A percentile compares a stretch with the other conserved stretches of the same genome.
These are phyloP conservation scores for Gonatopus flavifemur DNA, from an alignment of 1,140 invertebrate species.

Conservation along the genomic window DNA sequence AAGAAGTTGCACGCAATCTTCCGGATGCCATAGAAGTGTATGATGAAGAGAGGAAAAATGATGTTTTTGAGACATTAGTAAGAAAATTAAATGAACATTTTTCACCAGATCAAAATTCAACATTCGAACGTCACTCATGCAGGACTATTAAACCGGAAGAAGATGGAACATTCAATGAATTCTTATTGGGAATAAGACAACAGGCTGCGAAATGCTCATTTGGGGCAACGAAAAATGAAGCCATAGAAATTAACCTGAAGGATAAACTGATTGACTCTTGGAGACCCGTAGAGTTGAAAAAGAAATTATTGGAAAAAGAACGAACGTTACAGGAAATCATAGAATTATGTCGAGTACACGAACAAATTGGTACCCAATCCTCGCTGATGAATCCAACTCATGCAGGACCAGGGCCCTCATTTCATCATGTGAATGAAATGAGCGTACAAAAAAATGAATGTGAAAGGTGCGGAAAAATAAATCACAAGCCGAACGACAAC, in stretches of 20 bases:
- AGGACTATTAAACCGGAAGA: slow-evolving; percentile 16
- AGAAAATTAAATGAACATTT: slow-evolving; percentile 11
- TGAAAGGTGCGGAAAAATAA: no score
- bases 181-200: slow-evolving; percentile 20
- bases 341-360: slow-evolving; percentile 19
- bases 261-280: slow-evolving; percentile 29
- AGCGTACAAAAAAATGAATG: no score
- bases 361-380: slow-evolving; percentile 1
- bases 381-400: neutral
- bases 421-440: no score
- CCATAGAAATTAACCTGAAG: slow-evolving; percentile 27
- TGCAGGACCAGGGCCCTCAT: no score
- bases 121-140: slow-evolving; percentile 28
- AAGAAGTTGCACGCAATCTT: slow-evolving; percentile 25
- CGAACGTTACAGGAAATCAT: slow-evolving; percentile 23
- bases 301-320: slow-evolving; percentile 27
- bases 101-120: slow-evolving; percentile 15
- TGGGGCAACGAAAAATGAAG: slow-evolving; percentile 18
- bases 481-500: no score
- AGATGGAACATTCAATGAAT: slow-evolving; percentile 15
- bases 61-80: neutral
- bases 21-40: slow-evolving; percentile 13
- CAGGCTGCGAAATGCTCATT: slow-evolving; percentile 27
- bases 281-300: slow-evolving; percentile 24
- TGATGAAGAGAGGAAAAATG: neutral